These are phyloP conservation scores for Ryuthela nishihirai DNA, from an alignment of 2,888 invertebrate genomes.

Conservation along the genomic window DNA sequence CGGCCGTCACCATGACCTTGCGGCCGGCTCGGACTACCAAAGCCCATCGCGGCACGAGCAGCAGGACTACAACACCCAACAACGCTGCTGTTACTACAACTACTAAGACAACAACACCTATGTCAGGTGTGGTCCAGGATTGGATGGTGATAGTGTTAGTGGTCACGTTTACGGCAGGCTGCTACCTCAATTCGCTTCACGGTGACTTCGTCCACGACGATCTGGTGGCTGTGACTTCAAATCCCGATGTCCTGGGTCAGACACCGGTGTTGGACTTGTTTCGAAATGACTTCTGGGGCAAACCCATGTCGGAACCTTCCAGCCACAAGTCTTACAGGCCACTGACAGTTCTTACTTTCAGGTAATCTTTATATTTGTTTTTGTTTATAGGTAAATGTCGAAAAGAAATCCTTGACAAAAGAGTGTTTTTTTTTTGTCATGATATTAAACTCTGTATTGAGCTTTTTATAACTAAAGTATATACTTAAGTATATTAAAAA, in stretches of 20 bases:
- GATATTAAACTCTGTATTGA: too few species aligned
- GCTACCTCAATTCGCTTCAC: conserved; percentile 54
- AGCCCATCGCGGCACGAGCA: neutral
- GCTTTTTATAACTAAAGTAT: too few species aligned
- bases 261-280: conserved; percentile 62
- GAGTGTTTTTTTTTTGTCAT: too few species aligned
- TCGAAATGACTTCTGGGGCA: conserved; percentile 83
- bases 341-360: conserved; percentile 74
- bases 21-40: neutral
- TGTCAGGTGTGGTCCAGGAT: conserved; percentile 7
- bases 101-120: neutral
- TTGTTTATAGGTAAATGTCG: neutral
- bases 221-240: conserved; percentile 74
- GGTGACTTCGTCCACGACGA: conserved; percentile 88
- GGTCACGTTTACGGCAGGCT: conserved; percentile 22
- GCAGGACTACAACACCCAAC: neutral
- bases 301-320: conserved; percentile 69
- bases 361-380: conserved; percentile 59
- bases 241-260: conserved; percentile 71
- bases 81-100: neutral
- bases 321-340: conserved; percentile 87
- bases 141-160: conserved; percentile 15
- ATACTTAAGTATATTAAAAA: too few species aligned
- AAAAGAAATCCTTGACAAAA: too few species aligned
- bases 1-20: too few species aligned